Evolutionary conservation across 2,797 vertebrate genomes (phyloP).

Genomic region (Vultur gryphus): DNA sequence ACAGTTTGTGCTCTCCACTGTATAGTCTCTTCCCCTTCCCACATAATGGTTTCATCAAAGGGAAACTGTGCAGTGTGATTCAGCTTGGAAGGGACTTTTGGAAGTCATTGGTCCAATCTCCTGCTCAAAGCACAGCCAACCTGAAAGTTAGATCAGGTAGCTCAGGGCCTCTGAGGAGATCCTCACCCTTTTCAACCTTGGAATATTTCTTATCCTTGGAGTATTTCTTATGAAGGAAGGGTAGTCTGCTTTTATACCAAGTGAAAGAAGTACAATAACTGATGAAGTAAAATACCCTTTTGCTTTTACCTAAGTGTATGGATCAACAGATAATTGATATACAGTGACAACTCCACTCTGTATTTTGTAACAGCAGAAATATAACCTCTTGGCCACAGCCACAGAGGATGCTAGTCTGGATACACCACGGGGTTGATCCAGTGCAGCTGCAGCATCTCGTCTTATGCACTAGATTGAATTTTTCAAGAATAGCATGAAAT

Average conservation of each 20-base stretch:
- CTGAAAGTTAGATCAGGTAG: neutral
- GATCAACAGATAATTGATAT: neutral
- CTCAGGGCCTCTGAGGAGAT: neutral
- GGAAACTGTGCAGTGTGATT: neutral
- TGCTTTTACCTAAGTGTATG: neutral
- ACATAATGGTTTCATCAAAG: neutral
- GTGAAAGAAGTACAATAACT: neutral
- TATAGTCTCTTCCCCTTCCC: neutral
- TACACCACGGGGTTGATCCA: neutral
- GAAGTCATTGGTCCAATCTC: neutral
- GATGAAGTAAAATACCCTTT: neutral
- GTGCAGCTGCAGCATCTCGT: neutral
- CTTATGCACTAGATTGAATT: neutral
- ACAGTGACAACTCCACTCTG: neutral
- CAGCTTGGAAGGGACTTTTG: neutral
- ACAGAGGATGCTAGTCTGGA: neutral
- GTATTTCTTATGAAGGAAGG: neutral
- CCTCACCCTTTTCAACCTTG: neutral
- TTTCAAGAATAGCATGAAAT: neutral
- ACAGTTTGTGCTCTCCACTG: neutral
- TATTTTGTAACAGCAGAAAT: neutral
- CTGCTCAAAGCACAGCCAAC: neutral
- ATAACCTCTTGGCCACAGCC: neutral
- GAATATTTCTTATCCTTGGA: neutral
- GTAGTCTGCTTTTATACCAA: neutral